Conservation (phyloP, 1,140 invertebrate species). For the Galleria mellonella region DNA sequence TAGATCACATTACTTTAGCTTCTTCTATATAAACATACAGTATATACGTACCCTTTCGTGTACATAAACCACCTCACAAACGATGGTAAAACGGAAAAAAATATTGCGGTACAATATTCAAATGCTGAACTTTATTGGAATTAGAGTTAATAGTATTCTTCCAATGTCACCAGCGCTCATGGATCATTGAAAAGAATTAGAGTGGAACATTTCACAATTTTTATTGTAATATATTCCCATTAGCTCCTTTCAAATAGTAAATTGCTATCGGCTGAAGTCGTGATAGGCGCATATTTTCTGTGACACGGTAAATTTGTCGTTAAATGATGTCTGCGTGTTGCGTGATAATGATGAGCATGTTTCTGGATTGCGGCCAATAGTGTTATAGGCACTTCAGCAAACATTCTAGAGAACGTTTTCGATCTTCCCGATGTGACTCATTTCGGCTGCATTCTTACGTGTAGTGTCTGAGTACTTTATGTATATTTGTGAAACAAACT, state of each 20-base stretch:
- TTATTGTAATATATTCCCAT: not conserved
- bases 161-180: no score
- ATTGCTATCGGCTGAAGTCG: slow-evolving; percentile 11
- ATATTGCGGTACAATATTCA: no score
- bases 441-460: slow-evolving; percentile 27
- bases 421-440: slow-evolving; percentile 27
- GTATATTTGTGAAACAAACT: slow-evolving; percentile 22
- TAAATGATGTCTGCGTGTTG: slow-evolving; percentile 53
- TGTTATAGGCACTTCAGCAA: slow-evolving; percentile 33
- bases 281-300: slow-evolving; percentile 21
- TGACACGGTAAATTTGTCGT: slow-evolving; percentile 43
- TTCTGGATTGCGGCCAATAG: slow-evolving; percentile 41
- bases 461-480: no score
- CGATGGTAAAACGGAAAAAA: no score
- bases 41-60: no score
- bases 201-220: not conserved
- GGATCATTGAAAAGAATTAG: not conserved
- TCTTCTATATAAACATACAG: no score
- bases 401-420: slow-evolving; percentile 32
- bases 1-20: no score
- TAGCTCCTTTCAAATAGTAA: slow-evolving; percentile 17
- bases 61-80: no score
- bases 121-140: no score
- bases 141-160: no score
- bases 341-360: slow-evolving; percentile 48